Evolutionary conservation across 2,113 vertebrate species (phyloP), one percentile per base, ranked within the genome.

Genomic region (Sclerurus mexicanus): DNA sequence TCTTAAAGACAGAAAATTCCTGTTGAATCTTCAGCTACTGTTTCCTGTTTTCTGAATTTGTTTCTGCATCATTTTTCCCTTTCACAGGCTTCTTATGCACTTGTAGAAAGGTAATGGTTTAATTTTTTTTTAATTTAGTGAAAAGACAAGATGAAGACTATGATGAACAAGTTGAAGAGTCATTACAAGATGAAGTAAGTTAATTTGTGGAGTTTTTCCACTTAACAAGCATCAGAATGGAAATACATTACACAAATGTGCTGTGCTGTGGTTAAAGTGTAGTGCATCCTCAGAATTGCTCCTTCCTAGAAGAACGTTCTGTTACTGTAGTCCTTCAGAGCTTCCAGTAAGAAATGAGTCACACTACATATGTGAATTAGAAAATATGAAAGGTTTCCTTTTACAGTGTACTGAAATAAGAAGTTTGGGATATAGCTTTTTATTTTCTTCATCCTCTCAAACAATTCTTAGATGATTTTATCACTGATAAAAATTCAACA

Each of bases 91-190:
- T 56, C 30, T 79, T 67, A 21, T 6, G 28, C 44, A 39, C 27
- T 91, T 88, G 31, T 1, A 91, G 52, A 64, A 85, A 59, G 46
- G 17, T 53, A 81, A 69, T 76, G 11, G 5, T 59, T 91, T 89
- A 87, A 82, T 96, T 86, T 58, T 90, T 88, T 97, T 80, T 47
- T 85, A 69, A 97, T 95, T 56, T 97, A 99, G 99, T 98, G 84
- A 99, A 99, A 98, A 98, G 99, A 96, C 99, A 99, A 97, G 99
- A 99, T 97, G 99, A 99, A 98, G 99, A 99, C 94, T 99, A 99
- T 39, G 99, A 99, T 71, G 99, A 99, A 58, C 98, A 99, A 97
- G 99, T 99, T 62, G 99, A 99, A 93, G 99, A 99, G 94, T 98
- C 99, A 2, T 97, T 99, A 87, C 99, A 99, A 96, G 99, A 99